Percentiles rank a stretch among this genome's conserved stretches.
phyloP scores from a whole-genome alignment of 1,140 invertebrate species.

The Bombus difficillimus region DNA sequence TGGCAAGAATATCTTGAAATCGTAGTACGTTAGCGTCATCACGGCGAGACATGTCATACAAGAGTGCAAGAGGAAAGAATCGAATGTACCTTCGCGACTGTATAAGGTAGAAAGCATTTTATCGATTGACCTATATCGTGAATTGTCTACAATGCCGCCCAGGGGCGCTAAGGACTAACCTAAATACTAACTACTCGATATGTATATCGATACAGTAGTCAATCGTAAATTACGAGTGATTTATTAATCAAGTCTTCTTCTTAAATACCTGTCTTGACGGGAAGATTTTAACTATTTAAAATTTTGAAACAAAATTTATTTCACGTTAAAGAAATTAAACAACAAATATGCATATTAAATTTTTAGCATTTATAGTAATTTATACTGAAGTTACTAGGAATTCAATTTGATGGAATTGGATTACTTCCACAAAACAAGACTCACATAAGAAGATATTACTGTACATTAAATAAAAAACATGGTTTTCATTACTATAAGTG shows the following conservation, averaged over 20 bases:
- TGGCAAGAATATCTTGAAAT: not conserved
- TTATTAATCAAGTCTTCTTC: not conserved
- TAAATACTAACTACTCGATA: slow-evolving; percentile 62
- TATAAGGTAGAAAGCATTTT: slow-evolving; percentile 75
- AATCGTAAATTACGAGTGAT: not conserved
- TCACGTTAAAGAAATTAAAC: not conserved
- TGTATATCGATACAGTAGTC: slow-evolving; percentile 49
- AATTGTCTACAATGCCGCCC: slow-evolving; percentile 73
- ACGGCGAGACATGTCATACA: slow-evolving; percentile 39
- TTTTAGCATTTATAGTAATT: not conserved
- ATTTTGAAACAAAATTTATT: not conserved
- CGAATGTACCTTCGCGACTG: slow-evolving; percentile 69
- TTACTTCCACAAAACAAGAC: not conserved
- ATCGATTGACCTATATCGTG: slow-evolving; percentile 79
- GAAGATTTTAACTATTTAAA: not conserved
- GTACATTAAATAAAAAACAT: not conserved
- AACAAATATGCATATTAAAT: not conserved
- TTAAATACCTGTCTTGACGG: not conserved
- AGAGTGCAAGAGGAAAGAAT: slow-evolving; percentile 69
- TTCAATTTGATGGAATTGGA: not conserved
- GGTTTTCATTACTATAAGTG: not conserved
- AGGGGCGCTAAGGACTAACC: slow-evolving; percentile 72
- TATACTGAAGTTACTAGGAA: not conserved
- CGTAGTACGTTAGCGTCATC: not conserved
- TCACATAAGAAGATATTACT: not conserved